Conservation (phyloP, 2,888 invertebrate species). For the Drosophila testacea region DNA sequence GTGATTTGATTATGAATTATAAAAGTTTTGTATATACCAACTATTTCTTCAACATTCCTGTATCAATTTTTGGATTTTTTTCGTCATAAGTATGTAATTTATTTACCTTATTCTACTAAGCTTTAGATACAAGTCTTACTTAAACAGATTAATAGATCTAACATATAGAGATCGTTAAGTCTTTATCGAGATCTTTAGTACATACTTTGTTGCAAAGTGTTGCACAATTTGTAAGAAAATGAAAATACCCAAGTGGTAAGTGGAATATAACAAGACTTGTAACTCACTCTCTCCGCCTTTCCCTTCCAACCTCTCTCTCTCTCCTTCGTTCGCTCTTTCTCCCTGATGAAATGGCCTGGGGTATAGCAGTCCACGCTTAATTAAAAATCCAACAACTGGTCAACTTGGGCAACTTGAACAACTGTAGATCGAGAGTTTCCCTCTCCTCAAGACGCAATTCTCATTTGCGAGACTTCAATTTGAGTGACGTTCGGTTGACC, state of each 20-base stretch:
- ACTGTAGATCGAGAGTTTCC: conserved; percentile 13
- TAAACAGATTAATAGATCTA: too few species aligned
- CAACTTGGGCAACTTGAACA: conserved; percentile 11
- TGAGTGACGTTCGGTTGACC: conserved; percentile 76
- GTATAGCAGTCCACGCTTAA: conserved; percentile 69
- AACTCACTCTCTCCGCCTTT: conserved; percentile 16
- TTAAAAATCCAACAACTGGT: conserved; percentile 77
- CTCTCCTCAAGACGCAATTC: conserved; percentile 45
- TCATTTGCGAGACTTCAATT: conserved; percentile 79
- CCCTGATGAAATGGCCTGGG: conserved; percentile 51
- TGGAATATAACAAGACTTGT: conserved; percentile 65
- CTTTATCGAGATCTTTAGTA: too few species aligned
- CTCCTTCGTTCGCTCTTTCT: conserved; percentile 15
- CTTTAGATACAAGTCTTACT: too few species aligned
- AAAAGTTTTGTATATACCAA: too few species aligned
- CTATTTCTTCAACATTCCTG: too few species aligned
- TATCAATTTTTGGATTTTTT: too few species aligned
- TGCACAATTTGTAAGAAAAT: neutral
- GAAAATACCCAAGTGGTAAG: neutral
- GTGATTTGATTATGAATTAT: too few species aligned
- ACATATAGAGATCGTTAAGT: too few species aligned
- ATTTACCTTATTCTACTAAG: too few species aligned
- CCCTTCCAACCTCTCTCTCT: neutral
- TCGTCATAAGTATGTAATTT: too few species aligned
- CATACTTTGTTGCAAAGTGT: neutral